Conservation (phyloP, 2,888 invertebrate species). For the Nomada fabriciana region DNA sequence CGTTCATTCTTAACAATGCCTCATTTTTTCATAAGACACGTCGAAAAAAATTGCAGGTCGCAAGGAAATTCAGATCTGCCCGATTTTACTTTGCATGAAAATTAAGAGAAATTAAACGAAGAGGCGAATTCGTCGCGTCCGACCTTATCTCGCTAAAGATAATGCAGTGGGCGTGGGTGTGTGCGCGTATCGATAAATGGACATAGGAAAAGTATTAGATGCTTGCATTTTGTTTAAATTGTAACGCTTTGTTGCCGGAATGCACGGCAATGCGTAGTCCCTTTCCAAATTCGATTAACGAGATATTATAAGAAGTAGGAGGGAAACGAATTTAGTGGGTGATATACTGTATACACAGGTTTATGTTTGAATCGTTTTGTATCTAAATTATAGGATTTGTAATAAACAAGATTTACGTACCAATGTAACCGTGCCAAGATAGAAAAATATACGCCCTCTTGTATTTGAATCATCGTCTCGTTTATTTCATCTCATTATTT, state of each 20-base stretch:
- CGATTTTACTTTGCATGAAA: constrained; percentile 2
- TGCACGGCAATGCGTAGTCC: background rate
- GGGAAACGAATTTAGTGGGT: background rate
- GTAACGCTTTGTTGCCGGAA: background rate
- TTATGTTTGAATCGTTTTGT: background rate
- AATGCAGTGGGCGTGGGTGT: background rate
- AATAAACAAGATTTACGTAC: background rate
- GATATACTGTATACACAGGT: background rate
- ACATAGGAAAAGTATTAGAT: background rate
- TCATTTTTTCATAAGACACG: background rate
- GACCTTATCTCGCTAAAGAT: constrained; percentile 7
- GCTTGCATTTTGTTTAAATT: constrained; percentile 21
- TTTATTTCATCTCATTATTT: constrained; percentile 77
- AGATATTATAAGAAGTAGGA: background rate
- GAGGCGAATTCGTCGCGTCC: background rate
- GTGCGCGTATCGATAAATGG: background rate
- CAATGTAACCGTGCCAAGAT: constrained; percentile 18
- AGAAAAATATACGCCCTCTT: constrained; percentile 46
- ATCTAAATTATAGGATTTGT: background rate
- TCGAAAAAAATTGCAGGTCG: background rate
- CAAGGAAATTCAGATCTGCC: background rate
- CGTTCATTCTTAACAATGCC: background rate
- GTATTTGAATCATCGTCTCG: constrained; percentile 74
- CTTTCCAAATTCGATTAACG: background rate
- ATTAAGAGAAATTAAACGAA: background rate